These are phyloP conservation scores for Euura lappo DNA, from an alignment of 1,140 invertebrate genomes.

Conservation along the genomic window DNA sequence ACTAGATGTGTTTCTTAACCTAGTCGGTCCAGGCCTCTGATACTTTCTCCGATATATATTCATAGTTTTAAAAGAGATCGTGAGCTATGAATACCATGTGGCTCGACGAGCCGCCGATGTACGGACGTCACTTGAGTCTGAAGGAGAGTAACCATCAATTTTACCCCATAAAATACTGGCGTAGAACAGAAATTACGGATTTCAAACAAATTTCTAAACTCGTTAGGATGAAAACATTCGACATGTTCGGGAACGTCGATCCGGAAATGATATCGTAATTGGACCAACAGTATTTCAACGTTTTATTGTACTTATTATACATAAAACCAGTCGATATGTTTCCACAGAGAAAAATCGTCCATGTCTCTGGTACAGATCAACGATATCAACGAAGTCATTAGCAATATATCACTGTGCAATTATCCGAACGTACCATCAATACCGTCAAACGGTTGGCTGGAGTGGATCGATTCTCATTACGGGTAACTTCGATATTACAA, in stretches of 20 bases:
- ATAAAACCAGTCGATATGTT: not conserved
- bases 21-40: not conserved
- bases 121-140: not conserved
- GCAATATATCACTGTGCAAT: conserved; percentile 58
- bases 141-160: not conserved
- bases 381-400: conserved; percentile 51
- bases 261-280: conserved; percentile 30
- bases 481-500: conserved; percentile 45
- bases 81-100: not conserved
- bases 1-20: not conserved
- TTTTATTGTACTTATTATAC: not conserved
- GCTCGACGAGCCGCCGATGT: conserved; percentile 5
- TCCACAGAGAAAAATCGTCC: conserved; percentile 54
- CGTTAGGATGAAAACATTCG: conserved; percentile 21
- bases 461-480: conserved; percentile 61
- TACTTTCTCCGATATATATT: not conserved
- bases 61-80: not conserved
- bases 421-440: conserved; percentile 62
- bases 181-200: conserved; percentile 22
- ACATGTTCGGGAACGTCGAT: conserved; percentile 31
- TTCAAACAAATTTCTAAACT: conserved; percentile 18
- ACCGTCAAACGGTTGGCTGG: conserved; percentile 58
- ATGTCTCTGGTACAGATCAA: conserved; percentile 56
- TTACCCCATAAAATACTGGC: not conserved
- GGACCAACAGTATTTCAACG: not conserved